Conservation (phyloP, 2,888 invertebrate genomes). For the Venustoraphidia nigricollis region DNA sequence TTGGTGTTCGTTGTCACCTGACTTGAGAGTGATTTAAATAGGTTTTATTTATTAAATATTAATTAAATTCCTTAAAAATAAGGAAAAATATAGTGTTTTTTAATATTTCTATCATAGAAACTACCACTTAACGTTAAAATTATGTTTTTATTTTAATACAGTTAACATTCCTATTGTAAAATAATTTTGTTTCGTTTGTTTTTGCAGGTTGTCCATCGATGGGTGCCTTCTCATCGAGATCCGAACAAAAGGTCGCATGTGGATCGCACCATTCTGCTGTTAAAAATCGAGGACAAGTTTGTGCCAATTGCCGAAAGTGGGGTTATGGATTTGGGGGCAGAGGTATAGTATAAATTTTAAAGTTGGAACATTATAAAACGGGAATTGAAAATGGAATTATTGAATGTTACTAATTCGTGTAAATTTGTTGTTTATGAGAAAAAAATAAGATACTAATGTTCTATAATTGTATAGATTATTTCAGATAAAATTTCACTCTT, state of each 20-base stretch:
- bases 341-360: constrained; percentile 26
- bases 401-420: too few species aligned
- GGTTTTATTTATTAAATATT: too few species aligned
- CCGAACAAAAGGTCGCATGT: constrained; percentile 77
- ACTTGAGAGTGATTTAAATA: too few species aligned
- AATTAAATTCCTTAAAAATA: too few species aligned
- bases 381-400: background rate
- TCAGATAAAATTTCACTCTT: too few species aligned
- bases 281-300: constrained; percentile 85
- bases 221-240: constrained; percentile 87
- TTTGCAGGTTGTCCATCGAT: constrained; percentile 71
- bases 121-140: too few species aligned
- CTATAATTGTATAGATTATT: too few species aligned
- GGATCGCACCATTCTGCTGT: constrained; percentile 76
- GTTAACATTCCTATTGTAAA: too few species aligned
- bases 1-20: too few species aligned
- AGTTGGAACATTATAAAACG: constrained; percentile 10
- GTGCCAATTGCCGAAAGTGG: constrained; percentile 88
- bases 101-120: too few species aligned
- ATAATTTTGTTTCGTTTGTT: constrained; percentile 8
- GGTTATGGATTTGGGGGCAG: constrained; percentile 61
- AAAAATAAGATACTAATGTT: background rate
- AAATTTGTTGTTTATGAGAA: background rate
- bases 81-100: too few species aligned
- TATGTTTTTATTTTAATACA: too few species aligned